Conservation (phyloP, 1,140 invertebrate species). For the Heliconius hermathena region DNA sequence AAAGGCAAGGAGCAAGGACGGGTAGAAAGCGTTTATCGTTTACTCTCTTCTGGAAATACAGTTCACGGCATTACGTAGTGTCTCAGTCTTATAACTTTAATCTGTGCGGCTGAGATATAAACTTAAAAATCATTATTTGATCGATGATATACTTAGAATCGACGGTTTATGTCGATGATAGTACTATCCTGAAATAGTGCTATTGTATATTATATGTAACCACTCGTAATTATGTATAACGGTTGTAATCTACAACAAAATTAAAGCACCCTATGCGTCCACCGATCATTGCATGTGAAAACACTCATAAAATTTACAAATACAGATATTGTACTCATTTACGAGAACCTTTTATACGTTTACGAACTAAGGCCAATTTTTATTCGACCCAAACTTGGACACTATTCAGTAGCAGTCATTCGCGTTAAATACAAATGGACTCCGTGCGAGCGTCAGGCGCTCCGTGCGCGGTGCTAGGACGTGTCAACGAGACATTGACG, state of each 20-base stretch:
- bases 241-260: constrained; percentile 68
- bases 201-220: constrained; percentile 58
- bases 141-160: constrained; percentile 24
- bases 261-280: constrained; percentile 74
- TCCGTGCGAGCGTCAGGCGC: constrained; percentile 51
- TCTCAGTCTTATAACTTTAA: constrained; percentile 78
- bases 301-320: constrained; percentile 34
- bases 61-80: constrained; percentile 77
- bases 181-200: constrained; percentile 55
- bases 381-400: constrained; percentile 51
- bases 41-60: constrained; percentile 77
- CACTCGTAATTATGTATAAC: constrained; percentile 59
- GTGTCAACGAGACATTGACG: constrained; percentile 62
- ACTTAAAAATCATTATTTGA: constrained; percentile 45
- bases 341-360: constrained; percentile 42
- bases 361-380: constrained; percentile 46
- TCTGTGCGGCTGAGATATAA: constrained; percentile 63
- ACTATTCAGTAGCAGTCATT: constrained; percentile 44
- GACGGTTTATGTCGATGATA: constrained; percentile 10
- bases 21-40: constrained; percentile 80
- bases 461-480: constrained; percentile 62
- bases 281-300: constrained; percentile 53
- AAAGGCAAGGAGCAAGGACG: constrained; percentile 81
- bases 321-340: constrained; percentile 37
- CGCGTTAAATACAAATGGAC: constrained; percentile 58